Evolutionary conservation across 2,888 invertebrate genomes (phyloP).

Genomic region (Arrhopalites spinosus): DNA sequence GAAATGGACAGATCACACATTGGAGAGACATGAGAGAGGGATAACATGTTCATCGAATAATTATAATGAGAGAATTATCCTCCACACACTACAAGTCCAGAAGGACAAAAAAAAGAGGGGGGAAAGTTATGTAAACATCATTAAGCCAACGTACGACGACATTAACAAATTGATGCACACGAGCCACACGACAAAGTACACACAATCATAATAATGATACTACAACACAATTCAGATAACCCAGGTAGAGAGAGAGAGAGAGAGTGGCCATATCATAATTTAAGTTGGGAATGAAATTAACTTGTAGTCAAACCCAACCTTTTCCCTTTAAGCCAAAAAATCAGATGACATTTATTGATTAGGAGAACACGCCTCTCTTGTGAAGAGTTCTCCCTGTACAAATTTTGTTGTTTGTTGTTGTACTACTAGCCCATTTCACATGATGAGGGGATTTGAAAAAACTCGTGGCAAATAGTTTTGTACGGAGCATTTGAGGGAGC

Average conservation of each 20-base stretch:
- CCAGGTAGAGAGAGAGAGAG: not conserved
- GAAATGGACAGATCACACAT: no score
- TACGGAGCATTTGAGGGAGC: no score
- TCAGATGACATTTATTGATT: constrained; percentile 23
- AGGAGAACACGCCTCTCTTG: not conserved
- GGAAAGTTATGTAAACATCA: constrained; percentile 1
- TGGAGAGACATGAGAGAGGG: no score
- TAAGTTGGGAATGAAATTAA: not conserved
- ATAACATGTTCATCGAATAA: no score
- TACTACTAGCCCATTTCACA: no score
- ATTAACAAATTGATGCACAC: not conserved
- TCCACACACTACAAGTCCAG: not conserved
- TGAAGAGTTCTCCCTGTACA: not conserved
- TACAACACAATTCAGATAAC: not conserved
- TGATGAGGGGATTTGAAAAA: no score
- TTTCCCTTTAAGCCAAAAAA: constrained; percentile 13
- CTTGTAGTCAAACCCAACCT: not conserved
- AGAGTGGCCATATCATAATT: not conserved
- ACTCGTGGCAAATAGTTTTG: no score
- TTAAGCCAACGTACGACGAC: not conserved
- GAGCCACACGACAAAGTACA: constrained; percentile 2
- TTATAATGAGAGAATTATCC: no score
- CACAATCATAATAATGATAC: no score
- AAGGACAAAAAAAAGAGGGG: not conserved
- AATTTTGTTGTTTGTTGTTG: no score